phyloP scores from a whole-genome alignment of 2,113 vertebrate species.

The Tiliqua scincoides region DNA sequence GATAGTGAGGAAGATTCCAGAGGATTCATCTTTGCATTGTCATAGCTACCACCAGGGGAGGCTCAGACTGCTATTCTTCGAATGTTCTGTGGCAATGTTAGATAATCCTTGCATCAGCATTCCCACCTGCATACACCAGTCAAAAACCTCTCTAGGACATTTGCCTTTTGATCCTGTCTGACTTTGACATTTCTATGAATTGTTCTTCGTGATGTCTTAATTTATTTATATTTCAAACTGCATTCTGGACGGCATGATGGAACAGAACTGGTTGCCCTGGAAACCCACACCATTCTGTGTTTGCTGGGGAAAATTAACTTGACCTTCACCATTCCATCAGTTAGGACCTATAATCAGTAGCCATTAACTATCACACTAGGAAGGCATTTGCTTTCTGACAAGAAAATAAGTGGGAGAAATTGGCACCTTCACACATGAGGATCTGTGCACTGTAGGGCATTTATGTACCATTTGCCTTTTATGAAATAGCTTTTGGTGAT shows the following conservation, averaged over 20 bases:
- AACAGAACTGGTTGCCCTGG: conserved; percentile 9
- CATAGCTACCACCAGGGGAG: background rate
- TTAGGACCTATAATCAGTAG: conserved; percentile 6
- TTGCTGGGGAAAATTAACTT: conserved; percentile 27
- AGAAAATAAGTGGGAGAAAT: conserved; percentile 16
- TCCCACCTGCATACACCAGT: rapidly evolving
- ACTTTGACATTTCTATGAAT: background rate
- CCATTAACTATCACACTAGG: background rate
- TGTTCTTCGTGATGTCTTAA: conserved; percentile 27
- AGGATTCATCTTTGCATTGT: background rate
- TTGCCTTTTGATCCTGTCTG: conserved; percentile 17
- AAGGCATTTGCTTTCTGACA: conserved; percentile 15
- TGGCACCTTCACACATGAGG: conserved; percentile 11
- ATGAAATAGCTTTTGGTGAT: conserved; percentile 13
- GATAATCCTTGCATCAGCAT: background rate
- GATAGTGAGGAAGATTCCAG: background rate
- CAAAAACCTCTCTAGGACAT: background rate
- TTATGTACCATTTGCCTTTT: background rate
- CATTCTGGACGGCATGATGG: conserved; percentile 14
- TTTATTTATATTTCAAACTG: conserved; percentile 22
- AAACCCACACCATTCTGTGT: background rate
- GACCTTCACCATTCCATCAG: conserved; percentile 32
- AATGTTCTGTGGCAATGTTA: background rate
- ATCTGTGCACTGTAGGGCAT: conserved; percentile 4
- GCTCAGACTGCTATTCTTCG: background rate